These are phyloP conservation scores for Eulemur rubriventer DNA, from an alignment of 2,797 vertebrate species.

Conservation along the genomic window DNA sequence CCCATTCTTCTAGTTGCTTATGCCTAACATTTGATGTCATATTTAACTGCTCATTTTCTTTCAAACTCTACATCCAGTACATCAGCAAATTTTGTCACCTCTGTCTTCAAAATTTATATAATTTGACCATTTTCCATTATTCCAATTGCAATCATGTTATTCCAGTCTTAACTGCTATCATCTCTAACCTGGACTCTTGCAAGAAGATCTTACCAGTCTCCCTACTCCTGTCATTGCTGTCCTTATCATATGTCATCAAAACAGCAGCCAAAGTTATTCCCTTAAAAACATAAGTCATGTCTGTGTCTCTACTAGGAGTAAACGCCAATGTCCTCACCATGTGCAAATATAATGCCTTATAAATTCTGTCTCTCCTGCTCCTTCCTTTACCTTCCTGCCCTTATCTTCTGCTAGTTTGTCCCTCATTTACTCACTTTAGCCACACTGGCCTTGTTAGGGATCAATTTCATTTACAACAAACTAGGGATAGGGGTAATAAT, in stretches of 20 bases:
- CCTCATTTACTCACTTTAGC: not conserved
- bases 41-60: not conserved
- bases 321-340: not conserved
- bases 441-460: not conserved
- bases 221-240: not conserved
- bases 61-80: not conserved
- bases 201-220: not conserved
- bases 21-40: not conserved
- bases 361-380: not conserved
- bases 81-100: not conserved
- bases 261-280: not conserved
- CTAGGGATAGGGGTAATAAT: not conserved
- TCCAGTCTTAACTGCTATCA: not conserved
- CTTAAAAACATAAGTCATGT: not conserved
- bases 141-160: not conserved
- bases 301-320: not conserved
- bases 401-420: not conserved
- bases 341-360: not conserved
- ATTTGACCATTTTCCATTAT: not conserved
- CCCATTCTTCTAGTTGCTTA: not conserved
- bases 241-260: not conserved
- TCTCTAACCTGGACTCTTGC: not conserved
- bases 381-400: not conserved
- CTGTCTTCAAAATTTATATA: not conserved
- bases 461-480: not conserved